Percentiles rank a stretch among this genome's conserved stretches.
These are phyloP conservation scores for Perca flavescens DNA, from an alignment of 2,113 vertebrate genomes.

Conservation along the genomic window DNA sequence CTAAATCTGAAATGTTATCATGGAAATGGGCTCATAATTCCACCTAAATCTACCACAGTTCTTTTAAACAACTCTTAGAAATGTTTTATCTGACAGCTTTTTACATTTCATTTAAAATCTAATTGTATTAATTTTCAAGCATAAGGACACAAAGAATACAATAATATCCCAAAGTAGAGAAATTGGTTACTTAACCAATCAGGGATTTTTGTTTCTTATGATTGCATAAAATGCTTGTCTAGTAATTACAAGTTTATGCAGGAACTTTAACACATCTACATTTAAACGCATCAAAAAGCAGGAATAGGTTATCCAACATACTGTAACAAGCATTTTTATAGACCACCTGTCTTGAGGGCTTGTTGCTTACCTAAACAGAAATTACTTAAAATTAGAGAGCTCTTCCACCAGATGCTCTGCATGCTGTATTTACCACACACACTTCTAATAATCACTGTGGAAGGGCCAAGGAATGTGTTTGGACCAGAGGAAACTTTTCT, in stretches of 20 bases:
- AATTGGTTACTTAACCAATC: background rate
- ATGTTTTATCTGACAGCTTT: slow-evolving; percentile 14
- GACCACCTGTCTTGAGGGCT: background rate
- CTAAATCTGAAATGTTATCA: slow-evolving; percentile 38
- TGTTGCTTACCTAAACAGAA: slow-evolving; percentile 6
- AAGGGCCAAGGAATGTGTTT: slow-evolving; percentile 37
- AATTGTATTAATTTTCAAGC: background rate
- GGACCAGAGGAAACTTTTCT: slow-evolving; percentile 44
- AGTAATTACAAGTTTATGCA: background rate
- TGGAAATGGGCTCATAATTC: slow-evolving; percentile 40
- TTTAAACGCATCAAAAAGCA: background rate
- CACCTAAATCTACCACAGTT: slow-evolving; percentile 1
- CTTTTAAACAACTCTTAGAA: slow-evolving; percentile 22
- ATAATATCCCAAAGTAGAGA: background rate
- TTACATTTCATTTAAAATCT: slow-evolving; percentile 1
- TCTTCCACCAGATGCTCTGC: slow-evolving; percentile 28
- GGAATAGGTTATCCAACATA: background rate
- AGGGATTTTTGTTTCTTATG: background rate
- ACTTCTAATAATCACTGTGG: slow-evolving; percentile 53
- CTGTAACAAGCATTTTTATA: background rate
- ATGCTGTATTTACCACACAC: slow-evolving; percentile 32
- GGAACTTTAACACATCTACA: background rate
- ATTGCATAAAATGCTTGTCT: background rate
- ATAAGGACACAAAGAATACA: background rate
- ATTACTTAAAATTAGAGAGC: slow-evolving; percentile 34